Percentiles rank a stretch among this genome's conserved stretches.
phyloP scores from a whole-genome alignment of 2,888 invertebrate genomes.

The Drosophila austrosaltans region DNA sequence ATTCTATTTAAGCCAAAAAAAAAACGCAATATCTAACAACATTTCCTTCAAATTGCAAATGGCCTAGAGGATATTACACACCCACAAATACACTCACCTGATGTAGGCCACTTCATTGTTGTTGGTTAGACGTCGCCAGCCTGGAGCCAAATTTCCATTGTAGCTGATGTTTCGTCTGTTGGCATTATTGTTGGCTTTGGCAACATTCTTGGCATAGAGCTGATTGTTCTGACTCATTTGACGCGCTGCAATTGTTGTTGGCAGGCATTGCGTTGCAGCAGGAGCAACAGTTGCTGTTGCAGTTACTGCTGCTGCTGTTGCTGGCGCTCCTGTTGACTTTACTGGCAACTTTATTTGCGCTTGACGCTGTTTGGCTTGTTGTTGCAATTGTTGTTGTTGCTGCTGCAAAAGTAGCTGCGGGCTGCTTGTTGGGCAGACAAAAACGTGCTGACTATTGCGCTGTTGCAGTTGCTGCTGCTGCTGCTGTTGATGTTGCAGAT shows the following conservation, averaged over 20 bases:
- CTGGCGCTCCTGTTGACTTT: conserved; percentile 50
- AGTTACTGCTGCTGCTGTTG: conserved; percentile 38
- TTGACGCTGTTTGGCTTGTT: conserved; percentile 59
- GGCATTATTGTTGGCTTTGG: conserved; percentile 55
- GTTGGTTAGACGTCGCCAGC: conserved; percentile 90
- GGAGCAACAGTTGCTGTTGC: conserved; percentile 51
- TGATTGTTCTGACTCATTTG: conserved; percentile 71
- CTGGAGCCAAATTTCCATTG: conserved; percentile 87
- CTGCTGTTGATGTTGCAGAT: conserved; percentile 38
- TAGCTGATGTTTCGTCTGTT: conserved; percentile 48
- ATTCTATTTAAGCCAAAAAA: no score
- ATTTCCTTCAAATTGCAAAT: no score
- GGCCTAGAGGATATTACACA: conserved; percentile 3
- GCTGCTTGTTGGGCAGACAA: conserved; percentile 61
- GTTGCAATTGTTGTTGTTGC: conserved; percentile 52
- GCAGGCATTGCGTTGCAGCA: conserved; percentile 57
- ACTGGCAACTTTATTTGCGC: conserved; percentile 66
- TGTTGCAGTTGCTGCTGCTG: conserved; percentile 57
- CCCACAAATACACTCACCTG: conserved; percentile 85
- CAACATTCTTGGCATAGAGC: conserved; percentile 65
- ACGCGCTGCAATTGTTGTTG: conserved; percentile 71
- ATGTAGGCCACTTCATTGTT: conserved; percentile 90
- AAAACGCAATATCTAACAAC: no score
- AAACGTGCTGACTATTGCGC: conserved; percentile 57
- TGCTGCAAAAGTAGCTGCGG: conserved; percentile 60